Evolutionary conservation across 2,888 invertebrate genomes (phyloP).

Genomic region (Crocallis elinguaria): DNA sequence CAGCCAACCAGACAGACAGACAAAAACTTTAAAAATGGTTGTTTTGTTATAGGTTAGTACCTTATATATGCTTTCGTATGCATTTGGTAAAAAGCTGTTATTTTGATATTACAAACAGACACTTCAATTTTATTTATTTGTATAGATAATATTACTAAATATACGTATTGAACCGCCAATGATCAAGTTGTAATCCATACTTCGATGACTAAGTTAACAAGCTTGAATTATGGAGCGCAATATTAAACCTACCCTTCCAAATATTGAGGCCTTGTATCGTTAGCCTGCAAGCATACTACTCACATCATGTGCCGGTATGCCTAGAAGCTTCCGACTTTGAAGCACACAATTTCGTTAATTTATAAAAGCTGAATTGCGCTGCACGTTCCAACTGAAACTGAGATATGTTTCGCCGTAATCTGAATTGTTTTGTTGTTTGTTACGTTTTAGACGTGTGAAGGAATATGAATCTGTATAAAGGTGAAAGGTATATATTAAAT

Average conservation of each 20-base stretch:
- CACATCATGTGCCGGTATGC: slow-evolving; percentile 5
- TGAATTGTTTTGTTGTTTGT: neutral
- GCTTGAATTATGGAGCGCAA: neutral
- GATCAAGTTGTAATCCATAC: too few species aligned
- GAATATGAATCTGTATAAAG: too few species aligned
- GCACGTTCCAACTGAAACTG: slow-evolving; percentile 10
- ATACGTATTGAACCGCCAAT: too few species aligned
- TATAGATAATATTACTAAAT: too few species aligned
- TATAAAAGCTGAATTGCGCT: slow-evolving; percentile 22
- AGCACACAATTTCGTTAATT: slow-evolving; percentile 26
- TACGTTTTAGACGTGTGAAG: neutral
- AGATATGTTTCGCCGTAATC: neutral
- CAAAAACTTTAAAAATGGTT: too few species aligned
- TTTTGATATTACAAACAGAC: too few species aligned
- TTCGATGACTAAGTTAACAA: neutral
- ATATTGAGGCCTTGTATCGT: neutral
- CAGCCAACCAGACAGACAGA: too few species aligned
- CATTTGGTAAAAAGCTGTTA: too few species aligned
- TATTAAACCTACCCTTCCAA: neutral
- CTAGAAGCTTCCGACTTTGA: slow-evolving; percentile 17
- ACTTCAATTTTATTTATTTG: too few species aligned
- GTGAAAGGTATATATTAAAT: too few species aligned
- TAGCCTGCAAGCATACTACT: neutral
- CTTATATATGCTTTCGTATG: too few species aligned
- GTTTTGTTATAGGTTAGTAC: too few species aligned